phyloP scores from a whole-genome alignment of 2,797 vertebrate genomes.

The Phalloptychus januarius region DNA sequence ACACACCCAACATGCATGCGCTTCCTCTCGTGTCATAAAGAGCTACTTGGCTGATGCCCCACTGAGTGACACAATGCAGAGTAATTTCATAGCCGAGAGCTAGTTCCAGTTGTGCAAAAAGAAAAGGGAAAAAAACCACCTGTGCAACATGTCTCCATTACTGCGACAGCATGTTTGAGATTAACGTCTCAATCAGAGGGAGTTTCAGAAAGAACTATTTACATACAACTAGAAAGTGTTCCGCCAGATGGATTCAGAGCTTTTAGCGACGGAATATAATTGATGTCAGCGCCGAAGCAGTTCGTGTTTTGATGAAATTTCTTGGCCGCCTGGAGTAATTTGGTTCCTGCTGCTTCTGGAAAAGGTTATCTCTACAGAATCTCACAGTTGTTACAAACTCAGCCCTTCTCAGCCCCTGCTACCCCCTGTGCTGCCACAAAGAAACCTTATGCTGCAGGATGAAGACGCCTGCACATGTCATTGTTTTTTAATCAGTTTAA shows the following conservation, averaged over 20 bases:
- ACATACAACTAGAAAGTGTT: conserved; percentile 22
- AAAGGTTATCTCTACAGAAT: conserved; percentile 46
- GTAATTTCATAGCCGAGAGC: conserved; percentile 51
- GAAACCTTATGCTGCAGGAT: not conserved
- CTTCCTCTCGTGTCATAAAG: conserved; percentile 24
- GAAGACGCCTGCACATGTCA: not conserved
- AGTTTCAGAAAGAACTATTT: conserved; percentile 21
- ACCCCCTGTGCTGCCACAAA: conserved; percentile 10
- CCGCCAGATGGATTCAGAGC: conserved; percentile 26
- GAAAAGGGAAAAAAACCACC: conserved; percentile 21
- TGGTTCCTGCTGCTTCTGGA: conserved; percentile 27
- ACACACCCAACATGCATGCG: conserved; percentile 1
- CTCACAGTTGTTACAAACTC: not conserved
- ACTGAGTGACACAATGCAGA: conserved; percentile 26
- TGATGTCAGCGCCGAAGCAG: conserved; percentile 20
- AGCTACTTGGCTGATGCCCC: conserved; percentile 24
- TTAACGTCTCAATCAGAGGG: conserved; percentile 38
- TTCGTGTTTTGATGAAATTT: conserved; percentile 41
- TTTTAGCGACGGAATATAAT: conserved; percentile 35
- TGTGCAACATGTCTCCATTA: conserved; percentile 27
- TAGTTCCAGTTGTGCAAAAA: conserved; percentile 13
- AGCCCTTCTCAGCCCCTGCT: not conserved
- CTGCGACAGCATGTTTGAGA: conserved; percentile 21
- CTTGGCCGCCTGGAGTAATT: conserved; percentile 16
- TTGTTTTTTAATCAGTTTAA: not conserved